Evolutionary conservation across 1,140 invertebrate species (phyloP).

Genomic region (Daktulosphaira vitifoliae): DNA sequence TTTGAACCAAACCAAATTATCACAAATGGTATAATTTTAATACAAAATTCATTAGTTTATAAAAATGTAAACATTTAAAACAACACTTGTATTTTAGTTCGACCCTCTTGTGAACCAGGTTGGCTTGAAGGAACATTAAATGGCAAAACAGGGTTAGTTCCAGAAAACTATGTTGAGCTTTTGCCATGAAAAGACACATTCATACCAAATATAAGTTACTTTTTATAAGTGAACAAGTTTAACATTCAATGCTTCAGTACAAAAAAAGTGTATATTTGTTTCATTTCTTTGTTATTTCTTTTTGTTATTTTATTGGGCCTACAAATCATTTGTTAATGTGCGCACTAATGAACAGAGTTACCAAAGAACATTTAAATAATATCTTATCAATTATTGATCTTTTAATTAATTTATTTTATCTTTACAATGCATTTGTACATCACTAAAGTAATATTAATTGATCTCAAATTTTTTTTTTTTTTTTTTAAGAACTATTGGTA

Average conservation of each 20-base stretch:
- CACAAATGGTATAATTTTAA: constrained; percentile 71
- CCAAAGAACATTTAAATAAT: constrained; percentile 16
- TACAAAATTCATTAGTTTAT: neutral
- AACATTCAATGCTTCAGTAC: no score
- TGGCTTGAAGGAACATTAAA: constrained; percentile 93
- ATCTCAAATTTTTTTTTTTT: no score
- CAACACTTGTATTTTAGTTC: constrained; percentile 53
- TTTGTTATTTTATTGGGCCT: constrained; percentile 21
- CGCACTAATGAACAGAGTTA: constrained; percentile 16
- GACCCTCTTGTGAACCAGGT: constrained; percentile 82
- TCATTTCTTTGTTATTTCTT: constrained; percentile 20
- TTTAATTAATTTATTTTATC: neutral
- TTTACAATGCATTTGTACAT: neutral
- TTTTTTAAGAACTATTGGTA: no score
- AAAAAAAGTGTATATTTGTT: constrained; percentile 22
- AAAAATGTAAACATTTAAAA: neutral
- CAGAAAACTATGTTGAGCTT: constrained; percentile 93
- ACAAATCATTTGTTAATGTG: constrained; percentile 29
- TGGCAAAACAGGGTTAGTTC: constrained; percentile 87
- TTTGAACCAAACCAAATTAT: constrained; percentile 98
- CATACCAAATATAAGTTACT: neutral
- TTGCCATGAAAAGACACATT: constrained; percentile 57
- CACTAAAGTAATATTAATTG: neutral
- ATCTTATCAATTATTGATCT: no score
- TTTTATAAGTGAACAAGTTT: no score